Evolutionary conservation across 2,113 vertebrate genomes (phyloP).

Genomic region (Carassius gibelio): DNA sequence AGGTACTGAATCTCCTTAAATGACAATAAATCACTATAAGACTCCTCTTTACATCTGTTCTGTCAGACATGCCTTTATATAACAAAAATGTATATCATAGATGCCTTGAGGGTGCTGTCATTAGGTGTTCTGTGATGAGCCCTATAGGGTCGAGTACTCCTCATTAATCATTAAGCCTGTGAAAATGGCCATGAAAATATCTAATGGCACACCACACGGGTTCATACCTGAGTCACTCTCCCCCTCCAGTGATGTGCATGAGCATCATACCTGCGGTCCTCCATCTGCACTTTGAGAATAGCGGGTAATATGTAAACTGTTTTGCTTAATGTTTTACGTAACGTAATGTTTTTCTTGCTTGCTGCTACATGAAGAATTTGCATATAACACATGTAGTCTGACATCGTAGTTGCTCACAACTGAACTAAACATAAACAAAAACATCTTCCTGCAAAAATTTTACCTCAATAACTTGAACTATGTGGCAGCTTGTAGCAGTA

Average conservation of each 20-base stretch:
- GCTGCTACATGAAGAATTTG: neutral
- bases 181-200: constrained; percentile 47
- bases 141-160: constrained; percentile 20
- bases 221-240: constrained; percentile 42
- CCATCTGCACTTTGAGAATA: neutral
- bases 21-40: constrained; percentile 40
- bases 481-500: neutral
- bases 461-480: neutral
- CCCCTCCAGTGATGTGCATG: constrained; percentile 39
- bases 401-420: neutral
- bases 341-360: neutral
- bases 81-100: constrained; percentile 42
- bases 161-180: constrained; percentile 50
- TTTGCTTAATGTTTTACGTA: neutral
- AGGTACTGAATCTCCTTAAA: constrained; percentile 14
- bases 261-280: constrained; percentile 26
- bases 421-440: neutral
- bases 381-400: neutral
- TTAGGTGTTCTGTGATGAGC: constrained; percentile 28
- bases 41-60: constrained; percentile 49
- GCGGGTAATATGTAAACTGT: neutral
- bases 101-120: constrained; percentile 41
- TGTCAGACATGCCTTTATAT: constrained; percentile 46
- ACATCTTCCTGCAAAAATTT: neutral
- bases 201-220: constrained; percentile 31